phyloP scores from a whole-genome alignment of 2,888 invertebrate species.

The Lobophora halterata region DNA sequence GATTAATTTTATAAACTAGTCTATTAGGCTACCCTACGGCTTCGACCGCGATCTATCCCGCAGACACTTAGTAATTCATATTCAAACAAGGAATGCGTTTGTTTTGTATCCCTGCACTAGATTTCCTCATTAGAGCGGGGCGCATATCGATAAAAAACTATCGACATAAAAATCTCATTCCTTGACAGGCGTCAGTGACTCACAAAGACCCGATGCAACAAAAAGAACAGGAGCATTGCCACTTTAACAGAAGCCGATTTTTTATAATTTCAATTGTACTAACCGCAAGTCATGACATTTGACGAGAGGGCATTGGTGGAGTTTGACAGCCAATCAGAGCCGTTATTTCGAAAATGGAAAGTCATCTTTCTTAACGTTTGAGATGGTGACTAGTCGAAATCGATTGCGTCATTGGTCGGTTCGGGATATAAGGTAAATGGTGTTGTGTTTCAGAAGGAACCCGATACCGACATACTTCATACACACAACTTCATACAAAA shows the following conservation, averaged over 20 bases:
- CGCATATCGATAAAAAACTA: conserved; percentile 21
- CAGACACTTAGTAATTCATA: too few relatives aligned
- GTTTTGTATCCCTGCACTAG: too few relatives aligned
- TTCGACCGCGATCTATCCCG: too few relatives aligned
- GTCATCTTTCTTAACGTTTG: conserved; percentile 76
- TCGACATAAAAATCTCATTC: conserved; percentile 20
- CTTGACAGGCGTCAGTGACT: conserved; percentile 26
- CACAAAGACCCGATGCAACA: conserved; percentile 25
- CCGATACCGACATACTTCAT: too few relatives aligned
- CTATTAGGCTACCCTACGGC: too few relatives aligned
- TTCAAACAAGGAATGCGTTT: too few relatives aligned
- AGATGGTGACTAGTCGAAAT: conserved; percentile 55
- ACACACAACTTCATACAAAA: too few relatives aligned
- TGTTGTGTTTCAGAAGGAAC: conserved; percentile 17
- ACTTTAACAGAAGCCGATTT: conserved; percentile 74
- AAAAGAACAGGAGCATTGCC: conserved; percentile 58
- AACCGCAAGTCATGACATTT: conserved; percentile 71
- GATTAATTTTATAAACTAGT: too few relatives aligned
- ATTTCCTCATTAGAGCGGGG: conserved; percentile 16
- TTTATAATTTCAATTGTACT: conserved; percentile 62
- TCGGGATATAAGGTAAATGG: conserved; percentile 32
- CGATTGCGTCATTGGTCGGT: conserved; percentile 44
- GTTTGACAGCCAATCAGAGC: conserved; percentile 77
- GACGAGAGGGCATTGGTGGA: conserved; percentile 75
- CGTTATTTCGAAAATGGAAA: conserved; percentile 67